Percentiles rank a stretch among this genome's conserved stretches.
phyloP scores from a whole-genome alignment of 1,140 invertebrate genomes.

The Littorina saxatilis region DNA sequence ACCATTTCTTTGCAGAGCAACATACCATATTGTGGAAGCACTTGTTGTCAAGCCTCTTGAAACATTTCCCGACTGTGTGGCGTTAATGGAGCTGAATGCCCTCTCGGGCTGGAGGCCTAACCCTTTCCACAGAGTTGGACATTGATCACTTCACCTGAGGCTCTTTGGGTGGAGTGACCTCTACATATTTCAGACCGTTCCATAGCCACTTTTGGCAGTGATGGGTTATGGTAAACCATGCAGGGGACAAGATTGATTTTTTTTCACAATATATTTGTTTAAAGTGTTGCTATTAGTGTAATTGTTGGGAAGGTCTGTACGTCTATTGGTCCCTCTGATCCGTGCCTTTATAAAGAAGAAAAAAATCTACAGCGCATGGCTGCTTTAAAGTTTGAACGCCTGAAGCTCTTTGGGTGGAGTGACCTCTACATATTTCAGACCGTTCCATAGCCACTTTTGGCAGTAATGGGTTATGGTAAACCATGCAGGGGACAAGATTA shows the following conservation, averaged over 20 bases:
- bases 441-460: slow-evolving; percentile 3
- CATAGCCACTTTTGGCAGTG: neutral
- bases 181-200: slow-evolving; percentile 15
- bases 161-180: slow-evolving; percentile 20
- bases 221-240: slow-evolving; percentile 17
- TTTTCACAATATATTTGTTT: too few relatives aligned
- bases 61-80: neutral
- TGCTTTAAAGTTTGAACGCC: too few relatives aligned
- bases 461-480: slow-evolving; percentile 4
- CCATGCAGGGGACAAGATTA: slow-evolving; percentile 14
- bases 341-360: too few relatives aligned
- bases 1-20: neutral
- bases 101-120: neutral
- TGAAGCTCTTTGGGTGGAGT: slow-evolving; percentile 14
- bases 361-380: too few relatives aligned
- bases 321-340: too few relatives aligned
- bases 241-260: too few relatives aligned
- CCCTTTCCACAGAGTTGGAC: neutral
- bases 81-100: neutral
- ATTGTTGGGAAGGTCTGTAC: too few relatives aligned
- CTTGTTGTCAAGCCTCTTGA: too few relatives aligned
- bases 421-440: slow-evolving; percentile 20
- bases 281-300: too few relatives aligned
- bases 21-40: too few relatives aligned
- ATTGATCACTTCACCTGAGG: neutral